Percentiles rank a stretch among this genome's conserved stretches.
Conservation (phyloP, 2,888 invertebrate species). For the Trisateles emortualis region DNA sequence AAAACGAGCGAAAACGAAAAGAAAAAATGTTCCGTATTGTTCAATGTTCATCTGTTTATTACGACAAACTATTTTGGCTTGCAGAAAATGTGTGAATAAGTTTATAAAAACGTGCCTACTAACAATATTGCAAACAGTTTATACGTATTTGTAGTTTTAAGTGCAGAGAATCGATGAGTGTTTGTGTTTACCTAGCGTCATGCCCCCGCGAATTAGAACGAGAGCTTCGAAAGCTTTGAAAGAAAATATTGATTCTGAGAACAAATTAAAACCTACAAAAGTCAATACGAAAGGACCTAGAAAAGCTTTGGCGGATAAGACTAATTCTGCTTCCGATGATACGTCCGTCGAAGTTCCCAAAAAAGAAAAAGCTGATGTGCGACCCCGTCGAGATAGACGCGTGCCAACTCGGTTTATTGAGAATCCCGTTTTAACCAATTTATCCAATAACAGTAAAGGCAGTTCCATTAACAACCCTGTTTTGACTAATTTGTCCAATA, state of each 20-base stretch:
- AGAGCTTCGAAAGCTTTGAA: slow-evolving; percentile 63
- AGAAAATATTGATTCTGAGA: slow-evolving; percentile 63
- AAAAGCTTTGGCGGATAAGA: slow-evolving; percentile 75
- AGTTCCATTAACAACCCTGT: slow-evolving; percentile 55
- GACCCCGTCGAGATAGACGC: slow-evolving; percentile 65
- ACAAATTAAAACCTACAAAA: slow-evolving; percentile 47
- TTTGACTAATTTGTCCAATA: slow-evolving; percentile 53
- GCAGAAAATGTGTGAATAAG: not conserved
- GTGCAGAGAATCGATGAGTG: slow-evolving; percentile 14
- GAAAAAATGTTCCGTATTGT: slow-evolving; percentile 3
- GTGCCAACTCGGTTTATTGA: slow-evolving; percentile 65
- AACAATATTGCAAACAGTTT: not conserved
- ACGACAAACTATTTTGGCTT: not conserved
- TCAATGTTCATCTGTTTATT: not conserved
- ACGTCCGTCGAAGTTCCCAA: slow-evolving; percentile 52
- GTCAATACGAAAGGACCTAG: slow-evolving; percentile 55
- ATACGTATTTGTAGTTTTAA: not conserved
- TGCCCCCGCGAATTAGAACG: slow-evolving; percentile 74
- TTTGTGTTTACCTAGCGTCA: slow-evolving; percentile 54
- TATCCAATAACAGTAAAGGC: slow-evolving; percentile 52
- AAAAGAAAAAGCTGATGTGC: slow-evolving; percentile 29
- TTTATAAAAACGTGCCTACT: not conserved
- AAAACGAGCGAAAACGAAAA: slow-evolving; percentile 67
- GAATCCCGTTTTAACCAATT: slow-evolving; percentile 53
- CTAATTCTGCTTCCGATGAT: slow-evolving; percentile 78